Evolutionary conservation across 2,888 invertebrate species (phyloP), one percentile per base, ranked within the genome.

Genomic region (Celastrina argiolus): DNA sequence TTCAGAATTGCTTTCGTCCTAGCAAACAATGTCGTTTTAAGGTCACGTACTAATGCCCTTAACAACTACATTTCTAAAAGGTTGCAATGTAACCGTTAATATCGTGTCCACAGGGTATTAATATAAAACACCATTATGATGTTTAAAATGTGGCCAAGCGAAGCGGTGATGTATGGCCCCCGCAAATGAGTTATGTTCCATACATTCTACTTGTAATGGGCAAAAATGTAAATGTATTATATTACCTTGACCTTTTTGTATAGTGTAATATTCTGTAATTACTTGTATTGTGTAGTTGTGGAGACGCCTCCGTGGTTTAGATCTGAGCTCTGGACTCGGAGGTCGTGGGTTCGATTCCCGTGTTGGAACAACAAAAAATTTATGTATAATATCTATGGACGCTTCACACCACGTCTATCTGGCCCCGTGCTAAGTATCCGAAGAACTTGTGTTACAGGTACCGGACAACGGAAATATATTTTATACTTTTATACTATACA

Each of bases 121-220:
- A 83, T 84, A 82, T 82, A 82, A 79, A 83, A 84, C 80, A 74
- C 82, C 81, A 85, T 87, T 84, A 84, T 74, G 74, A 75, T 76
- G 84, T 87, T 84, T 80, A 81, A 85, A 83, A 78, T 79, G 80
- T 77, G 78, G 76, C 79, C 78, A 74, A 74, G 77, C 79, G 82
- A 83, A 81, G 82, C 81, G 70, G 73, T 81, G 78, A 82, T 81
- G 81, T 83, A 83, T 81, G 73, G 72, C 72, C 72, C 73, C 73
- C 73, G 68, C 76, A 76, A 76, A 78, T 84, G 77, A 83, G 76
- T 76, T 79, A 83, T 76, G 72, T 39, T 61, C 16, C 58, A 31
- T 31, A 58, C 18, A 58, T 58, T 58, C 31, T 31, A 58, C 16
- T 31, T 31, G 8, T 31, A 58, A 31, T 58, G 31, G 14, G 58